A percentile compares a stretch with the other conserved stretches of the same genome.
Evolutionary conservation across 2,888 invertebrate species (phyloP).

Genomic region (Nomada lathburiana): DNA sequence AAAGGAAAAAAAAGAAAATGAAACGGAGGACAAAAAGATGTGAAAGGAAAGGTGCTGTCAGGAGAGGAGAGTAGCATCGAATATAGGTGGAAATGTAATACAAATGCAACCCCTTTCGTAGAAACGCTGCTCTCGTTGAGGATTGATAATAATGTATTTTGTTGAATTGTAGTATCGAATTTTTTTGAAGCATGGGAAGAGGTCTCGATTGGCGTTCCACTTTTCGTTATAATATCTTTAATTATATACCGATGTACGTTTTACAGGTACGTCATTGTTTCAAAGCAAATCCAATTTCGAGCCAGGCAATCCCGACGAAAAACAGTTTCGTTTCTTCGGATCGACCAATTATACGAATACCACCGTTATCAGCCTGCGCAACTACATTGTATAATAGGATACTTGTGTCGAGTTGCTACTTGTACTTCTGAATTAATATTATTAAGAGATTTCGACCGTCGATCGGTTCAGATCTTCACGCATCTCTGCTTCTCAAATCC

Average conservation of each 20-base stretch:
- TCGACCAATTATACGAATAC: too few relatives aligned
- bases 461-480: slow-evolving; percentile 11
- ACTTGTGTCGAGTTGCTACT: background rate
- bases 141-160: background rate
- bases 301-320: too few relatives aligned
- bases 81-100: slow-evolving; percentile 16
- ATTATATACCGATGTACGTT: too few relatives aligned
- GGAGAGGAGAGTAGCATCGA: background rate
- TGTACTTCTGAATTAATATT: background rate
- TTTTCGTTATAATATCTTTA: too few relatives aligned
- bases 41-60: background rate
- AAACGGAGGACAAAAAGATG: background rate
- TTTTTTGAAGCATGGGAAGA: too few relatives aligned
- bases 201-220: too few relatives aligned
- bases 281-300: too few relatives aligned
- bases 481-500: slow-evolving; percentile 11
- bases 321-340: too few relatives aligned
- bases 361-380: too few relatives aligned
- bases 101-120: background rate
- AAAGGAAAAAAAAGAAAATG: background rate
- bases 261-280: too few relatives aligned
- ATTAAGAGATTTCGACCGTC: slow-evolving; percentile 15
- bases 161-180: too few relatives aligned
- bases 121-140: background rate
- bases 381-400: too few relatives aligned